Evolutionary conservation across 2,113 vertebrate genomes (phyloP), one percentile per base, ranked within the genome.

Genomic region (Tupaia chinensis): DNA sequence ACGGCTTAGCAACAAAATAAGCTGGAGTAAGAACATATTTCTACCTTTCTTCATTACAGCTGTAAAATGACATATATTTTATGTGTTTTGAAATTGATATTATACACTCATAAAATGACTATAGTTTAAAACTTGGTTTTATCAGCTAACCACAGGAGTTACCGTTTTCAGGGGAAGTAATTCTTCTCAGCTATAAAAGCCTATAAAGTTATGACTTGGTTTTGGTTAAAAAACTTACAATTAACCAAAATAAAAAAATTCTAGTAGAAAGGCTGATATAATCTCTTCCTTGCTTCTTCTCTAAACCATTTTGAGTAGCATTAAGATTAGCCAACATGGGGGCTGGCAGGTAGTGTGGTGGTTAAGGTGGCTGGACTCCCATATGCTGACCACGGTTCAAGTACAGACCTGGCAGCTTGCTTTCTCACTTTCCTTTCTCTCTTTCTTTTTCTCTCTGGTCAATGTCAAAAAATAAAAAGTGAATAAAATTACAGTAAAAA

Each of bases 91-190:
- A 95, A 96, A 81, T 8, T 15, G 84, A 12, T 56, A 83, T 84
- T 96, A 69, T 81, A 91, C 7, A 84, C 54, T 94, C 63, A 87
- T 66, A 92, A 91, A 94, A 87, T 93, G 68, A 78, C 5, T 56
- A 15, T 17, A 34, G 60, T 80, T 95, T 83, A 84, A 96, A 93
- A 95, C 90, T 0, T 74, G 78, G 68, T 70, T 88, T 87, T 87
- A 11, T 92, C 66, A 84, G 93, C 61, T 89, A 86, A 95, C 92
- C 65, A 79, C 25, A 76, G 68, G 32, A 58, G 25, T 77, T 82
- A 84, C 4, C 72, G 80, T 84, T 91, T 93, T 74, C 68, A 89
- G 95, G 90, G 34, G 93, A 92, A 93, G 63, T 25, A 72, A 95
- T 78, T 87, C 44, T 70, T 66, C 27, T 32, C 44, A 56, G 93